phyloP scores from a whole-genome alignment of 2,888 invertebrate species.

The Pseudeuparius sepicola region DNA sequence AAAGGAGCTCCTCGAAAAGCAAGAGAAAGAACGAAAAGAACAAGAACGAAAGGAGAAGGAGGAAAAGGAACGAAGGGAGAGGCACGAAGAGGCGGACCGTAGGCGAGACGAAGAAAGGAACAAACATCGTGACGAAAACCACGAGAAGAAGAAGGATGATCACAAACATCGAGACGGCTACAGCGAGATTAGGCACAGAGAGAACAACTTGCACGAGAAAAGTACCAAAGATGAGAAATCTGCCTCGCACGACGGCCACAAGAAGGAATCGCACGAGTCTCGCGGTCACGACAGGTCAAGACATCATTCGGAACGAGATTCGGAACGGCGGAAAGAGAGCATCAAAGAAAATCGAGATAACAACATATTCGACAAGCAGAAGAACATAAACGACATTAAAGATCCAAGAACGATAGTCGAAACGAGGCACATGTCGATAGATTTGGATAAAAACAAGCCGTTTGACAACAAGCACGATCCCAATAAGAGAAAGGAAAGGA shows the following conservation, averaged over 20 bases:
- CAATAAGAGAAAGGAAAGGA: slow-evolving; percentile 49
- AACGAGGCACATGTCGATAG: slow-evolving; percentile 42
- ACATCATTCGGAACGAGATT: slow-evolving; percentile 38
- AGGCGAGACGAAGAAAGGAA: slow-evolving; percentile 29
- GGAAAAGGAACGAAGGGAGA: slow-evolving; percentile 33
- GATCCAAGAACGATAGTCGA: slow-evolving; percentile 31
- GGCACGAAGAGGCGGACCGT: slow-evolving; percentile 20
- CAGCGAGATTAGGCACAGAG: slow-evolving; percentile 34
- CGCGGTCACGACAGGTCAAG: slow-evolving; percentile 28
- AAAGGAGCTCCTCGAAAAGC: slow-evolving; percentile 19
- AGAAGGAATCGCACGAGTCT: slow-evolving; percentile 29
- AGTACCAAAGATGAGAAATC: slow-evolving; percentile 34
- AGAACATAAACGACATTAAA: slow-evolving; percentile 25
- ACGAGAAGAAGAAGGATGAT: slow-evolving; percentile 39
- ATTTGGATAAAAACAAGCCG: slow-evolving; percentile 37
- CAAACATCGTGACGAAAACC: slow-evolving; percentile 31
- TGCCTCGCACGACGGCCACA: slow-evolving; percentile 23
- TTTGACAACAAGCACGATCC: slow-evolving; percentile 28
- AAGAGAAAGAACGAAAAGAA: slow-evolving; percentile 30
- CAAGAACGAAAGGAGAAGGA: slow-evolving; percentile 32
- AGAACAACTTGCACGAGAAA: slow-evolving; percentile 24
- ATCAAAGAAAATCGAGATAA: slow-evolving; percentile 42
- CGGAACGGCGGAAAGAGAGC: slow-evolving; percentile 38
- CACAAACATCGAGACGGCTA: slow-evolving; percentile 45
- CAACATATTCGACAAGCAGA: slow-evolving; percentile 44